These are phyloP conservation scores for Mylabris sibirica DNA, from an alignment of 2,888 invertebrate genomes.

Conservation along the genomic window DNA sequence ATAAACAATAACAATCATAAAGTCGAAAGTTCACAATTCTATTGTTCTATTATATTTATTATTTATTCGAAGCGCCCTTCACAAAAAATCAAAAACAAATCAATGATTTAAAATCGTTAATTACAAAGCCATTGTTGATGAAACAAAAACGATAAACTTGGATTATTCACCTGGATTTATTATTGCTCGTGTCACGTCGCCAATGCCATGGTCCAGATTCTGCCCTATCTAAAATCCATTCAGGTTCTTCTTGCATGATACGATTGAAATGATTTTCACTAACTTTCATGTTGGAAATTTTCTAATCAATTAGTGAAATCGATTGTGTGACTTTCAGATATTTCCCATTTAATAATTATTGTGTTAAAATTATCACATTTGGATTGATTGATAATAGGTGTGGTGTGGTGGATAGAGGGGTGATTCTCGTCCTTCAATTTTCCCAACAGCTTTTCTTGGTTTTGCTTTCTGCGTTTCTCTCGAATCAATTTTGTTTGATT, in stretches of 20 bases:
- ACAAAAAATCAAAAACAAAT: neutral
- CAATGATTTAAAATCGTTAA: neutral
- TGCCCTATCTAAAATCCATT: conserved; percentile 60
- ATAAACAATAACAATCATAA: neutral
- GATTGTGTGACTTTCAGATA: neutral
- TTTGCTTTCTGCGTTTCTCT: neutral
- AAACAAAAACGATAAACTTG: conserved; percentile 2
- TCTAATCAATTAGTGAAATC: neutral
- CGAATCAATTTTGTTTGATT: conserved; percentile 7
- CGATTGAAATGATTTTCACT: conserved; percentile 21
- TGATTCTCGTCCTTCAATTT: neutral
- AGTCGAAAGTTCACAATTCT: neutral
- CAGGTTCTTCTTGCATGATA: conserved; percentile 51
- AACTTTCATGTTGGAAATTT: conserved; percentile 8
- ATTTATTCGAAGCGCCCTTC: neutral
- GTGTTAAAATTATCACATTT: neutral
- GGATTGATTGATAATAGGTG: conserved; percentile 6
- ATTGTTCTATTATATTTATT: neutral
- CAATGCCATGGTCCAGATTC: conserved; percentile 58
- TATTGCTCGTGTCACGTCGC: conserved; percentile 54
- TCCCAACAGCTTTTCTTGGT: neutral
- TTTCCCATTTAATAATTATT: neutral
- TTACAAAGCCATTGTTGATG: neutral
- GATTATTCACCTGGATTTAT: conserved; percentile 52
- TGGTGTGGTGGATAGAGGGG: neutral